Base-by-base conservation (phyloP, 37 sponge, comb jelly and placozoan species). In the Cladorhizidae sp. region DNA sequence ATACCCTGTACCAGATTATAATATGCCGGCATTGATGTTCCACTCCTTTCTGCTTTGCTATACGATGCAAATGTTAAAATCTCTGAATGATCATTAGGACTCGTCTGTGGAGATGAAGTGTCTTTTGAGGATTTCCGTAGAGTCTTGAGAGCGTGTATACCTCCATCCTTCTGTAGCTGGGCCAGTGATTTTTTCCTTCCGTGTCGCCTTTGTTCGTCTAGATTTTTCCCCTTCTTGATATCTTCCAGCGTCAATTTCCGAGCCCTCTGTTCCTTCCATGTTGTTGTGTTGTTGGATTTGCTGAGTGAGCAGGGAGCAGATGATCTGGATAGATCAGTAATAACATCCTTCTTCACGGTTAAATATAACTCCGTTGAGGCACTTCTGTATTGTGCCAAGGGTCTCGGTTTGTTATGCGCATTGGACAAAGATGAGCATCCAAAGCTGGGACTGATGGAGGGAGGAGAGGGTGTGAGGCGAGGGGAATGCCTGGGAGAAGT, bases 261-360 rank as follows among this genome's bases (percentile, higher is more conserved):
- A 40, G 18, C 21, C 40, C 17, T 37, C 8, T 5, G 5, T 11
- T 7, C 15, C 2, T 12, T 2, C 21, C 23, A 9, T 41, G 49
- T 3, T 17, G 52, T 25, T 9, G 26, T 29, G 38, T 33, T 28
- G 26, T 63, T 63, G 64, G 22, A 63, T 25, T 15, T n/a, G 64
- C 64, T 63, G n/a, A n/a, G n/a, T n/a, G n/a, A 61, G 25, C 62
- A 61, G 6, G 75, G 75, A 56, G 75, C 75, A 32, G 75, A 75
- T 36, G 18, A 29, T 12, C 75, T 57, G 9, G 75, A 54, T n/a
- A 21, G 39, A 55, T 75, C 75, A 8, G n/a, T n/a, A n/a, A 57
- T 18, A 3, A 21, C 58, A 38, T 75, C 58, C 39, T 57, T 8
- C 7, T 9, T 49, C 39, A 75, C 40, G 11, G 59, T 59, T 18